phyloP scores from a whole-genome alignment of 2,888 invertebrate genomes.

The Drosophila yooni region DNA sequence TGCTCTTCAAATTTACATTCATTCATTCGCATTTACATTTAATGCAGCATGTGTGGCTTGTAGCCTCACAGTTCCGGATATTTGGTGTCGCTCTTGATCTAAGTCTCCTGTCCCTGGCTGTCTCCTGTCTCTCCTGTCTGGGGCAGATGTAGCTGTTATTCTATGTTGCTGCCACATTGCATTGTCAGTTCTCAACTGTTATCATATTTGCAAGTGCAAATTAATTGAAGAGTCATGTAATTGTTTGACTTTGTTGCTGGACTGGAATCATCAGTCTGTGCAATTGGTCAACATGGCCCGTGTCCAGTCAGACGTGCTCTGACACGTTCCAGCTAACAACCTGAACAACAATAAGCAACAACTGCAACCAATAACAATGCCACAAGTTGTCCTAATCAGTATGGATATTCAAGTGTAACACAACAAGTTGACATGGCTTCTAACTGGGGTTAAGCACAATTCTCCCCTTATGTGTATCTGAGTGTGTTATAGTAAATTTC shows the following conservation, averaged over 20 bases:
- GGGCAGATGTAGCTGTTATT: constrained; percentile 2
- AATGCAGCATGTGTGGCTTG: constrained; percentile 28
- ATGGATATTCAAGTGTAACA: constrained; percentile 54
- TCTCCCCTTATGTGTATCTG: background rate
- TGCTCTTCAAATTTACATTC: constrained; percentile 43
- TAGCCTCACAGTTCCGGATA: constrained; percentile 11
- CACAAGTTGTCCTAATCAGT: constrained; percentile 50
- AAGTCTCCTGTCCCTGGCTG: background rate
- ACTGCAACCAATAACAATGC: constrained; percentile 6
- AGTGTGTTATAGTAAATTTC: background rate
- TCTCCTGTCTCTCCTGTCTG: background rate
- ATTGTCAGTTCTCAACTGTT: constrained; percentile 54
- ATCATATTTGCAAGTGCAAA: constrained; percentile 64
- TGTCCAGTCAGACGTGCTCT: constrained; percentile 9
- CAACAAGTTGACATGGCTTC: constrained; percentile 64
- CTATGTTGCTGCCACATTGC: constrained; percentile 17
- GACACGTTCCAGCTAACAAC: constrained; percentile 9
- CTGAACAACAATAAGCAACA: background rate
- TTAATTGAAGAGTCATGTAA: constrained; percentile 77
- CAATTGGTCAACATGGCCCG: background rate
- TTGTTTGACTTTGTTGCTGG: constrained; percentile 69
- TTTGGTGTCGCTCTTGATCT: constrained; percentile 1
- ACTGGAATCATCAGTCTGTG: constrained; percentile 25
- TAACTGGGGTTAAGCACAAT: background rate
- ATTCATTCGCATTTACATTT: constrained; percentile 40